Conservation (phyloP, 2,113 vertebrate genomes). For the Fukomys damarensis region DNA sequence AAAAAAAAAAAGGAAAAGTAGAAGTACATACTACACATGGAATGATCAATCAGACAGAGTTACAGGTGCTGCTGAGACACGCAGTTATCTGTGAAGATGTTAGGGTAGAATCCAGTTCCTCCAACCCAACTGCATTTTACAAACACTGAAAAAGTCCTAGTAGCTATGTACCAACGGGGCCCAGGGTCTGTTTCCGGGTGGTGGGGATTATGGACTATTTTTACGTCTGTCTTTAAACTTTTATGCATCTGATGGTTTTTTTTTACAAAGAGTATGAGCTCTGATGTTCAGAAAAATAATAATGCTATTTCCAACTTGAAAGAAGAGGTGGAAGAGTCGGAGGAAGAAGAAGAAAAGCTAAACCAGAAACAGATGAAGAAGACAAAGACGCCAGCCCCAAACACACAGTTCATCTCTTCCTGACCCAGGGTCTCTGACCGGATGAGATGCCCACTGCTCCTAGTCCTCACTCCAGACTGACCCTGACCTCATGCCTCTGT, state of each 20-base stretch:
- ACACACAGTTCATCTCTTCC: neutral
- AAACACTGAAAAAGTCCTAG: neutral
- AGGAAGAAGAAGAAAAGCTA: neutral
- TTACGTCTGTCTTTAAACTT: slow-evolving; percentile 43
- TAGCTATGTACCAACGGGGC: neutral
- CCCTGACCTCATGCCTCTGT: neutral
- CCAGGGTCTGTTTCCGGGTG: neutral
- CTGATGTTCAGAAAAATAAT: slow-evolving; percentile 52
- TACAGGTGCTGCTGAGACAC: neutral
- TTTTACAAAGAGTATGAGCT: slow-evolving; percentile 43
- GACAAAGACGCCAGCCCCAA: neutral
- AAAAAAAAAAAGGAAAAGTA: neutral
- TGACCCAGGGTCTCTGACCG: neutral
- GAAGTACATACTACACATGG: neutral
- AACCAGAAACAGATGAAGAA: neutral
- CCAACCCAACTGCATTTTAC: neutral
- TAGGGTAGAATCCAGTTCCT: fast-evolving
- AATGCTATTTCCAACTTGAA: neutral
- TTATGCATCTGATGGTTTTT: neutral
- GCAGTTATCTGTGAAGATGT: fast-evolving
- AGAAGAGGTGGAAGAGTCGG: neutral
- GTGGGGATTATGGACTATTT: neutral
- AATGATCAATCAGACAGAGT: neutral
- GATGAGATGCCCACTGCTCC: neutral
- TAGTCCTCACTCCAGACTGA: fast-evolving